Base-by-base conservation (phyloP, 1,140 invertebrate genomes). In the Zaprionus capensis region DNA sequence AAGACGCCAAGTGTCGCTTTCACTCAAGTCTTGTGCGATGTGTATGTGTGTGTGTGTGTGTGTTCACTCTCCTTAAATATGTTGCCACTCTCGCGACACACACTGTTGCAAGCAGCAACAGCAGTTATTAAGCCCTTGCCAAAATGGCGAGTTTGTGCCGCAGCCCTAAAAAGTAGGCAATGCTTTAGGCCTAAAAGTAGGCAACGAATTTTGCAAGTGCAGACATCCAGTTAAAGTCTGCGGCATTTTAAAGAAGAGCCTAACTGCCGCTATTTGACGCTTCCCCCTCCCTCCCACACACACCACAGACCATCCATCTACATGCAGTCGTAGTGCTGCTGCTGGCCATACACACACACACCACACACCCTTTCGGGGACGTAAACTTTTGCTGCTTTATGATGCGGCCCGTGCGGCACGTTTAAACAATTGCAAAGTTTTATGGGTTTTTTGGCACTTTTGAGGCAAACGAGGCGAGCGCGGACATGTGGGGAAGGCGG, bases 371-470 rank as follows among this genome's bases (percentile, higher is more conserved):
- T 58, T 41, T 59, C 31, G 71, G 71, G 71, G 58, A 44, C 49
- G 49, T 69, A 74, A 74, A 74, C 57, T 75, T 75, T 59, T 53
- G 58, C 82, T 74, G 41, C 51, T 84, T 67, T 75, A 85, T 81
- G 70, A 75, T 81, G 67, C 61, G 59, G 75, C 67, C 78, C 78
- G 53, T 69, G 76, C 71, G 79, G 82, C 82, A 85, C 82, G 82
- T 86, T 85, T 82, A 85, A 85, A 78, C 82, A 86, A 85, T 85
- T 82, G 79, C 76, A 86, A 85, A 85, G 63, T 77, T 85, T 81
- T 74, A 80, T 57, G 61, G 62, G 56, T 68, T 84, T 84, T 77
- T 68, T 28, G 71, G 59, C 66, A 63, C 53, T 64, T 55, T 49
- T 26, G 31, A 74, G 64, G n/a, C 41, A n/a, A 17, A 5, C 2